Conservation (phyloP, 2,797 vertebrate species). For the Menidia menidia region DNA sequence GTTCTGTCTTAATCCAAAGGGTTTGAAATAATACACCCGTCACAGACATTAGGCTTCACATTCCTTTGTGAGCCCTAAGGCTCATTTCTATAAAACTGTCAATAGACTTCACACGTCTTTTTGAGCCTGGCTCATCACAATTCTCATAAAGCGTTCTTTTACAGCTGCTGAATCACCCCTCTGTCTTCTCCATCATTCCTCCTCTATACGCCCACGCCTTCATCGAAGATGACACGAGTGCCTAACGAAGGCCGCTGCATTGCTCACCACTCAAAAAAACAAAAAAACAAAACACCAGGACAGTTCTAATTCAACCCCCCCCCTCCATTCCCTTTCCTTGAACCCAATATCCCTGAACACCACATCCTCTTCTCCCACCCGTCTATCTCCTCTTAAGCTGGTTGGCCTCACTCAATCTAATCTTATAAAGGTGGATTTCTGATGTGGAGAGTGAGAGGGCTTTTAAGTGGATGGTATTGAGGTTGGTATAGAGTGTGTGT, state of each 20-base stretch:
- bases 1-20: not conserved
- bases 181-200: conserved; percentile 58
- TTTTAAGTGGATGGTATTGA: conserved; percentile 79
- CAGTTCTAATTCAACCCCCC: conserved; percentile 17
- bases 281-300: conserved; percentile 10
- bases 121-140: conserved; percentile 24
- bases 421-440: conserved; percentile 82
- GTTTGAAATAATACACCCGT: conserved; percentile 7
- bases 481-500: conserved; percentile 62
- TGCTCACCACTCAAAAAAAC: conserved; percentile 39
- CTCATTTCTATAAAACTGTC: conserved; percentile 49
- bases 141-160: conserved; percentile 75
- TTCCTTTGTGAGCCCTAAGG: conserved; percentile 27
- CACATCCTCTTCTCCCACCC: conserved; percentile 19
- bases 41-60: conserved; percentile 14
- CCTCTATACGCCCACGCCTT: conserved; percentile 36
- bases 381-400: conserved; percentile 40
- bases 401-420: conserved; percentile 70
- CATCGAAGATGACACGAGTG: conserved; percentile 35
- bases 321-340: conserved; percentile 32
- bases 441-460: conserved; percentile 70
- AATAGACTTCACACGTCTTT: conserved; percentile 50
- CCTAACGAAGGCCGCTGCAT: conserved; percentile 42
- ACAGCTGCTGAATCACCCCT: conserved; percentile 61
- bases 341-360: conserved; percentile 38